Base-by-base conservation (phyloP, 2,797 vertebrate species). In the Crax fasciolata region DNA sequence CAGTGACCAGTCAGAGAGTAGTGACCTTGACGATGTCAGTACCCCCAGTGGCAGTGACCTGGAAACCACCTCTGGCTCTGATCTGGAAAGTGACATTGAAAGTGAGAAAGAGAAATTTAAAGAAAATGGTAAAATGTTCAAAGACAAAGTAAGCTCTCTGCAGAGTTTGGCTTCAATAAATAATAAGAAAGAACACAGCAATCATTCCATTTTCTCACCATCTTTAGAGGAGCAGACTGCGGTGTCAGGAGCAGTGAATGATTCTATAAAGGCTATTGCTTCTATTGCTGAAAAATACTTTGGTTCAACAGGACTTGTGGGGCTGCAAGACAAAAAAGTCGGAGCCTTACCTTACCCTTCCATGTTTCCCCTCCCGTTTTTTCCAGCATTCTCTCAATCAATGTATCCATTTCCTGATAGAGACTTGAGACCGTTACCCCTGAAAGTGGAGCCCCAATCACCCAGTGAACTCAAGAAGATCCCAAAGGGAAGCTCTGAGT, bases 241-340 rank as follows among this genome's bases (percentile, higher is more conserved):
- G 78, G 99, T 99, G 97, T 99, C 99, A 90, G 99, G 99, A 97
- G 99, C 99, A 88, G 99, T 99, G 96, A 99, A 99, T 98, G 99
- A 99, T 99, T 99, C 99, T 97, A 99, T 99, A 98, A 99, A 99
- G 97, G 99, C 99, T 97, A 99, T 99, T 97, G 99, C 99, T 96
- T 99, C 99, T 97, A 99, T 99, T 98, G 99, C 99, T 95, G 99
- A 99, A 98, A 99, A 99, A 98, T 99, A 99, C 98, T 99, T 99
- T 98, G 99, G 99, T 98, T 99, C 99, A 88, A 98, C 99, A 92
- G 99, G 99, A 97, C 98, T 99, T 96, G 98, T 98, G 96, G 98
- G 99, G 95, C 98, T 99, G 95, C 99, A 99, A 98, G 99, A 99
- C 97, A 99, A 99, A 98, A 99, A 99, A 98, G 98, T 99, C 23